Evolutionary conservation across 2,113 vertebrate genomes (phyloP), one percentile per base, ranked within the genome.

Genomic region (Rhagologus leucostigma): DNA sequence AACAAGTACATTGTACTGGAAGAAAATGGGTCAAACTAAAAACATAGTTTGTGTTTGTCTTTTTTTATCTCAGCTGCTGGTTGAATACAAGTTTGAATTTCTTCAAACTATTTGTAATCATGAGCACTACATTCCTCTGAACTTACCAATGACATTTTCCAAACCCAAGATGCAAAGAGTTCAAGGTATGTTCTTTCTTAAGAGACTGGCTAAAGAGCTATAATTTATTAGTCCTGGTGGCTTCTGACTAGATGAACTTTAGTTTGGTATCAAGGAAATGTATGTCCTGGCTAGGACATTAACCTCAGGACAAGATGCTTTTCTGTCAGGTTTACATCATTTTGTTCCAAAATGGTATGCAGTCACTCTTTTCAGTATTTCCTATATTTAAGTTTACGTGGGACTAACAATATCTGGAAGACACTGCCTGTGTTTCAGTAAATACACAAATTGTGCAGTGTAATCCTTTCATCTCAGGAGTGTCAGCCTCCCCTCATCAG

Each of bases 81-180:
- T 98, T 52, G 99, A 99, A 96, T 99, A 99, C 98, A 99, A 99
- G 88, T 99, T 99, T 97, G 99, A 99, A 77, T 99, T 99, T 96
- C 98, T 99, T 80, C 99, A 99, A 98, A 98, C 98, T 2, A 70
- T 99, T 86, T 99, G 99, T 71, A 99, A 98, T 94, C 99, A 99
- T 2, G 99, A 99, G 91, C 99, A 99, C 98, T 99, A 99, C 97
- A 99, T 99, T 94, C 99, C 99, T 56, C 97, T 99, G 29, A 99
- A 99, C 93, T 97, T 99, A 96, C 99, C 99, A 67, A 99, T 99
- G 99, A 98, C 98, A 5, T 99, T 99, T 60, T 98, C 98, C 77
- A 99, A 98, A 96, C 99, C 99, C 59, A 99, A 99, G 96, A 97
- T 99, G 65, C 99, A 99, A 95, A 97, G 99, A 89, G 98, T 98